Percentiles rank a stretch among this genome's conserved stretches.
phyloP scores from a whole-genome alignment of 1,140 invertebrate genomes.

The Drosophila orena region DNA sequence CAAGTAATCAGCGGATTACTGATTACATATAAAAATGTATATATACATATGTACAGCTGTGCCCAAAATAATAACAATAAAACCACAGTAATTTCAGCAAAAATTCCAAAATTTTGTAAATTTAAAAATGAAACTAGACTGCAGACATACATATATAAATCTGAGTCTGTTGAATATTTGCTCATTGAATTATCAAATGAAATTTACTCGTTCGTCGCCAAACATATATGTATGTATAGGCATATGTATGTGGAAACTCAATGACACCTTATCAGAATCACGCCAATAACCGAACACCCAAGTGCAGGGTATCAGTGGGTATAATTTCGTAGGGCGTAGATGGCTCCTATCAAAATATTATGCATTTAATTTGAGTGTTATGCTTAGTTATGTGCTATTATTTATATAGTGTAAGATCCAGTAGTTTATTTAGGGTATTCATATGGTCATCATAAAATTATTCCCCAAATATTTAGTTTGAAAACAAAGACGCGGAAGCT shows the following conservation, averaged over 20 bases:
- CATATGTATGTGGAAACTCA: slow-evolving; percentile 45
- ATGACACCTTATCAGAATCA: slow-evolving; percentile 72
- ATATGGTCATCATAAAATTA: background rate
- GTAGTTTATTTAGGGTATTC: background rate
- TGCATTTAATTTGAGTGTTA: no score
- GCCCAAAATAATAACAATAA: background rate
- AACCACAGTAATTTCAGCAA: no score
- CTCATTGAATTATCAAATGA: no score
- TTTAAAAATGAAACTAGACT: no score
- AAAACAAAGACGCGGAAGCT: slow-evolving; percentile 25
- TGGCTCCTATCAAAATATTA: background rate
- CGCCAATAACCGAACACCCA: slow-evolving; percentile 7
- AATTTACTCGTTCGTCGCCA: background rate
- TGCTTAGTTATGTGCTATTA: no score
- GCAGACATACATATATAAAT: no score
- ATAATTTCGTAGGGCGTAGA: background rate
- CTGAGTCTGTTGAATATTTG: no score
- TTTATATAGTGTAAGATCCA: no score
- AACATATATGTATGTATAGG: background rate
- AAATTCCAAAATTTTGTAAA: background rate
- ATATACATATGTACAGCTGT: background rate
- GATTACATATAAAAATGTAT: slow-evolving; percentile 13
- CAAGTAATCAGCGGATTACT: slow-evolving; percentile 23
- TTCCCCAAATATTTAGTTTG: background rate
- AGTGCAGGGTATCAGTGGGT: slow-evolving; percentile 5